Evolutionary conservation across 2,113 vertebrate species (phyloP).

Genomic region (Archilochus colubris): DNA sequence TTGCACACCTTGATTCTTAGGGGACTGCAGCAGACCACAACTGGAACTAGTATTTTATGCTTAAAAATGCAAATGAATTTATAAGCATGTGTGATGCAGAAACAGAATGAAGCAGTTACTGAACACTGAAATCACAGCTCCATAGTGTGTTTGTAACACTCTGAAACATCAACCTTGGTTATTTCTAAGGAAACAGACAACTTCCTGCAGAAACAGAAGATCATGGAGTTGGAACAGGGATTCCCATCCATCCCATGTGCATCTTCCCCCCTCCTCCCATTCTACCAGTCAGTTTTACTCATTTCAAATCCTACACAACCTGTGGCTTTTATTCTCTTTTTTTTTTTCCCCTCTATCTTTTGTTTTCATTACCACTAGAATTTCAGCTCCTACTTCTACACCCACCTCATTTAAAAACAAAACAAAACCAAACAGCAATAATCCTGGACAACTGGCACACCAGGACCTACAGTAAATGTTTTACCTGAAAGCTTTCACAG

Average conservation of each 20-base stretch:
- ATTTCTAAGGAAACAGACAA: fast-evolving
- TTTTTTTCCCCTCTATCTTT: neutral
- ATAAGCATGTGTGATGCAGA: neutral
- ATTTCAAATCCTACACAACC: neutral
- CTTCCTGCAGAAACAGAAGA: neutral
- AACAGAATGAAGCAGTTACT: neutral
- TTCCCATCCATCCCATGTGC: neutral
- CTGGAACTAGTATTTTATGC: neutral
- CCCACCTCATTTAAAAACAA: neutral
- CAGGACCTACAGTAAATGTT: neutral
- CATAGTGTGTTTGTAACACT: neutral
- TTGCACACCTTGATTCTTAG: neutral
- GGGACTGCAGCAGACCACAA: neutral
- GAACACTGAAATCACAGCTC: neutral
- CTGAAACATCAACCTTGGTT: fast-evolving
- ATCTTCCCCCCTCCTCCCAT: neutral
- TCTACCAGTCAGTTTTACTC: neutral
- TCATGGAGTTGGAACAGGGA: neutral
- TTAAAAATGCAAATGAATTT: neutral
- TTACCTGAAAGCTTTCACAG: neutral
- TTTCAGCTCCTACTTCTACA: neutral
- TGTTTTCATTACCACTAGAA: neutral
- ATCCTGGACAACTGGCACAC: neutral
- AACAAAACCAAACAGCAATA: too few relatives aligned
- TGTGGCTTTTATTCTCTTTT: too few relatives aligned